Conservation (phyloP, 2,888 invertebrate species). For the Drosophila emarginata region DNA sequence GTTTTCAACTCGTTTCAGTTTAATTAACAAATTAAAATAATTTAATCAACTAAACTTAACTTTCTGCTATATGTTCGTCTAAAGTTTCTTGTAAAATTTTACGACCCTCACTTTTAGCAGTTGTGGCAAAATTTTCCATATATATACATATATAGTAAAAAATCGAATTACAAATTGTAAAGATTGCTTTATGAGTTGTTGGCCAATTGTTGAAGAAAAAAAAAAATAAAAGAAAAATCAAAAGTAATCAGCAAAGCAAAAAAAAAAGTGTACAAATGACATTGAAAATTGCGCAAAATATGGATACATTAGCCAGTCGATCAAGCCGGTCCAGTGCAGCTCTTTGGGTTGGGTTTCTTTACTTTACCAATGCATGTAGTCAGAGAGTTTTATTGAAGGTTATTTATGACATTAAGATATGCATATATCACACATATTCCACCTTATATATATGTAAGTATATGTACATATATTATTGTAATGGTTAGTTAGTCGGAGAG, state of each 20-base stretch:
- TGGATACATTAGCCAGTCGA: constrained; percentile 44
- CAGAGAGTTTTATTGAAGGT: constrained; percentile 36
- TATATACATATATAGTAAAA: constrained; percentile 15
- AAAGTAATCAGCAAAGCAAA: constrained; percentile 50
- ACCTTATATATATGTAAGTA: too few species aligned
- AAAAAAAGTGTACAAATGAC: constrained; percentile 49
- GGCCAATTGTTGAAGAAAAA: constrained; percentile 37
- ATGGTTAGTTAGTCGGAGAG: constrained; percentile 4
- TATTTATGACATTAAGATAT: constrained; percentile 19
- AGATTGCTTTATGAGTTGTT: constrained; percentile 23
- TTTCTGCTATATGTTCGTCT: not conserved
- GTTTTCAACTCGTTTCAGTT: not conserved
- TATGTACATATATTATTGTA: not conserved
- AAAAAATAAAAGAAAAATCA: constrained; percentile 21
- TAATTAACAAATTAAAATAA: constrained; percentile 2
- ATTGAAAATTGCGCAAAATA: constrained; percentile 60
- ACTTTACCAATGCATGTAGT: constrained; percentile 39
- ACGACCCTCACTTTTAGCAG: constrained; percentile 11
- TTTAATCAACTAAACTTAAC: too few species aligned
- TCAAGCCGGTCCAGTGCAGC: constrained; percentile 30
- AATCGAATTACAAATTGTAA: constrained; percentile 24
- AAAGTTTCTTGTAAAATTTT: not conserved
- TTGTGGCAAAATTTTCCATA: constrained; percentile 8
- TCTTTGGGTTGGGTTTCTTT: constrained; percentile 33
- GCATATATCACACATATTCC: constrained; percentile 27